phyloP scores from a whole-genome alignment of 1,140 invertebrate genomes.

The Coptotermes formosanus region DNA sequence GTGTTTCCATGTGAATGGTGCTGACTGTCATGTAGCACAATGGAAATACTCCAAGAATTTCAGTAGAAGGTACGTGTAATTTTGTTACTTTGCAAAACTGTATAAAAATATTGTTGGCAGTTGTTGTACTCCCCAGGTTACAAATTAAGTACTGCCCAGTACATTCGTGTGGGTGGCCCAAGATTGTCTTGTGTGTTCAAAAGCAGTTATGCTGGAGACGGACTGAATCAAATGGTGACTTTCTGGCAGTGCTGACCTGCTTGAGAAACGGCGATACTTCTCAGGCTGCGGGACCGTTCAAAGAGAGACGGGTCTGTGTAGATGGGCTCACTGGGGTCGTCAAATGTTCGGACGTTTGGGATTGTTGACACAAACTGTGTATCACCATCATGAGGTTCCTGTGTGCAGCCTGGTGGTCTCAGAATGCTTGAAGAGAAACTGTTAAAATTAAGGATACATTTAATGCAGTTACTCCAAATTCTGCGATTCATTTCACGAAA shows the following conservation, averaged over 20 bases:
- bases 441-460: background rate
- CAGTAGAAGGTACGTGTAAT: background rate
- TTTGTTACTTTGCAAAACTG: background rate
- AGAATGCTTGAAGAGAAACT: constrained; percentile 4
- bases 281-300: constrained; percentile 70
- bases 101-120: background rate
- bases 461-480: background rate
- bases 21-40: background rate
- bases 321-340: constrained; percentile 86
- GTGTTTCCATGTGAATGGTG: background rate
- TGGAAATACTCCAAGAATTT: background rate
- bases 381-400: background rate
- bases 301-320: constrained; percentile 90
- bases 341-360: constrained; percentile 21
- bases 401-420: background rate
- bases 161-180: background rate
- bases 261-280: constrained; percentile 50
- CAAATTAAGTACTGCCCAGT: background rate
- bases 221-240: background rate
- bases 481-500: too few relatives aligned
- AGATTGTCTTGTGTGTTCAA: background rate
- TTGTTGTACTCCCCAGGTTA: background rate
- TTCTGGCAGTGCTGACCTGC: constrained; percentile 26
- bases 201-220: background rate
- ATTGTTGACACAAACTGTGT: background rate